Percentiles rank a stretch among this genome's conserved stretches.
phyloP scores from a whole-genome alignment of 2,113 vertebrate species.

The Crotalus helleri region DNA sequence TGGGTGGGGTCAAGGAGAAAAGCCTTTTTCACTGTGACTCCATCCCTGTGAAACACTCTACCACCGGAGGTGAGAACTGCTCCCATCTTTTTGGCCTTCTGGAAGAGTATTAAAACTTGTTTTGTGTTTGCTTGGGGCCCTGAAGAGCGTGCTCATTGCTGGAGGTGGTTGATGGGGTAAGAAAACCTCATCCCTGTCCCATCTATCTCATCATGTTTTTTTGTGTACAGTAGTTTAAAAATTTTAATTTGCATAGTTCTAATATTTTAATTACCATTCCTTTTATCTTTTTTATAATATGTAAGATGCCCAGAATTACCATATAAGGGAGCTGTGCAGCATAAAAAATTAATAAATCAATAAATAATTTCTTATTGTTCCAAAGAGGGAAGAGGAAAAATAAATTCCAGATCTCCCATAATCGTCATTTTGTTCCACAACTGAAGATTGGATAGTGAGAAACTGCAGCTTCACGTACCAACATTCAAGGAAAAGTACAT shows the following conservation, averaged over 20 bases:
- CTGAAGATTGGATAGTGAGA: not conserved
- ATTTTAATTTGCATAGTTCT: not conserved
- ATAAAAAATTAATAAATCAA: not conserved
- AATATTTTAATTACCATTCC: not conserved
- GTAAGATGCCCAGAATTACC: not conserved
- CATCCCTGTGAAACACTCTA: not conserved
- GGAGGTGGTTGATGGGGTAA: not conserved
- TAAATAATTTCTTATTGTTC: not conserved
- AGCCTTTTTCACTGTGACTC: not conserved
- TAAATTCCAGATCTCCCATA: not conserved
- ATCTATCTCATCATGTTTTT: not conserved
- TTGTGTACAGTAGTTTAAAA: not conserved
- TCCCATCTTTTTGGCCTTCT: not conserved
- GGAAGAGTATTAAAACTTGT: not conserved
- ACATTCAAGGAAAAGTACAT: not conserved
- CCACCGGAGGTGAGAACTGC: not conserved
- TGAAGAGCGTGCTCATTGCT: not conserved
- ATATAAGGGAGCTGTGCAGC: not conserved
- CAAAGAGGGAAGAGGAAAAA: not conserved
- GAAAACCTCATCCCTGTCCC: not conserved
- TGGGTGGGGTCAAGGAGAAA: not conserved
- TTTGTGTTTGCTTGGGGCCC: not conserved
- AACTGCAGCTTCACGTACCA: not conserved
- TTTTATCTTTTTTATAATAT: not conserved
- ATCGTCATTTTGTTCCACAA: not conserved